These are phyloP conservation scores for Pseudomyrmex gracilis DNA, from an alignment of 1,140 invertebrate species.

Conservation along the genomic window DNA sequence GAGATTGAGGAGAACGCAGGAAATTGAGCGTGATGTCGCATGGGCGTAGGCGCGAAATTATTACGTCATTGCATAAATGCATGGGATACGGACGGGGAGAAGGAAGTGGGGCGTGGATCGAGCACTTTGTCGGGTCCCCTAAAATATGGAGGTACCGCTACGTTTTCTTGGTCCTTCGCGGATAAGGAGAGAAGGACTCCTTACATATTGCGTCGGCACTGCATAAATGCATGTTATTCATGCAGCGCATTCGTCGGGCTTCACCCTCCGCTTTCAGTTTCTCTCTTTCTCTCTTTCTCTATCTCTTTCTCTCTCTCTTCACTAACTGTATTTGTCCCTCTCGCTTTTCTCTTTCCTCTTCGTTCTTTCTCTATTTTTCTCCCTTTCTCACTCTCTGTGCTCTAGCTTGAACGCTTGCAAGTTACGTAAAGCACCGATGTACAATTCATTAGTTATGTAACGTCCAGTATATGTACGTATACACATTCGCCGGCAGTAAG, in stretches of 20 bases:
- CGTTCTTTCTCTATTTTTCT: neutral
- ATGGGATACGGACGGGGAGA: constrained; percentile 62
- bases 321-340: neutral
- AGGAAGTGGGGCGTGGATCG: constrained; percentile 66
- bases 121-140: constrained; percentile 78
- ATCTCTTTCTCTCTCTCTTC: neutral
- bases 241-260: constrained; percentile 71
- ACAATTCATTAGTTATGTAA: constrained; percentile 77
- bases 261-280: constrained; percentile 57
- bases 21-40: constrained; percentile 77
- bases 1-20: constrained; percentile 57
- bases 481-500: constrained; percentile 67
- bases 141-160: constrained; percentile 77
- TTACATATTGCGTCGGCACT: constrained; percentile 79
- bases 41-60: constrained; percentile 77
- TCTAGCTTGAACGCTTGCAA: constrained; percentile 1
- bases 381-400: neutral
- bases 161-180: constrained; percentile 73
- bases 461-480: constrained; percentile 41
- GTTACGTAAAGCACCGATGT: constrained; percentile 66
- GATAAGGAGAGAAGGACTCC: constrained; percentile 75
- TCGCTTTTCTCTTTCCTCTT: neutral
- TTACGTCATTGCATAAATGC: constrained; percentile 80
- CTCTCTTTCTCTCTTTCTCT: constrained; percentile 37
- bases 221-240: constrained; percentile 80